Evolutionary conservation across 2,888 invertebrate species (phyloP).

Genomic region (Plagiodera versicolora): DNA sequence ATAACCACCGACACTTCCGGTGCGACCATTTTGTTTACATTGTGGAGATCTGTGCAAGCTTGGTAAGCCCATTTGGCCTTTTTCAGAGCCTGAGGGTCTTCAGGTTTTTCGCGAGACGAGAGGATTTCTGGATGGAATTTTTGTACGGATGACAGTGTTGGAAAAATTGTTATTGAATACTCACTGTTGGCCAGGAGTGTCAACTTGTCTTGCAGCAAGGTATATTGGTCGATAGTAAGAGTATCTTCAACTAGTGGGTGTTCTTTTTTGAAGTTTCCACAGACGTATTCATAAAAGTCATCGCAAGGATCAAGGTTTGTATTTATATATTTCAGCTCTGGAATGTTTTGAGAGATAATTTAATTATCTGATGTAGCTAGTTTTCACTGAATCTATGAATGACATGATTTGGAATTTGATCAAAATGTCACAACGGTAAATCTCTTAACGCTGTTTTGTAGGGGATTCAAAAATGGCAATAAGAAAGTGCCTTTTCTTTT

Average conservation of each 20-base stretch:
- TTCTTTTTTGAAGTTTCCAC: conserved; percentile 54
- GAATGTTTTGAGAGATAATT: conserved; percentile 9
- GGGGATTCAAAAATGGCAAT: too few species aligned
- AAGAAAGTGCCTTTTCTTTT: too few species aligned
- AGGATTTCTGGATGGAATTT: conserved; percentile 42
- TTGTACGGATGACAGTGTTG: not conserved
- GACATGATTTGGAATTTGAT: too few species aligned
- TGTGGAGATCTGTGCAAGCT: conserved; percentile 44
- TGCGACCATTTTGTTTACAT: conserved; percentile 34
- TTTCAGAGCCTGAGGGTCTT: conserved; percentile 47
- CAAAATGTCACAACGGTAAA: too few species aligned
- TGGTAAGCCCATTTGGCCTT: conserved; percentile 50
- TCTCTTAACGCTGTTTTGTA: too few species aligned
- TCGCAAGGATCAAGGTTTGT: conserved; percentile 52
- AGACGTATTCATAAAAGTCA: conserved; percentile 56
- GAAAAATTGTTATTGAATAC: too few species aligned
- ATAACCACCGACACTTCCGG: conserved; percentile 47
- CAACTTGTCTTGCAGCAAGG: conserved; percentile 50
- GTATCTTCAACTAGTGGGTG: conserved; percentile 49
- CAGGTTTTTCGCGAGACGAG: conserved; percentile 25
- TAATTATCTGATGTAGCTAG: too few species aligned
- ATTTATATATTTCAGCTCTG: conserved; percentile 45
- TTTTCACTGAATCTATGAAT: too few species aligned
- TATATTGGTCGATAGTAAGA: conserved; percentile 51
- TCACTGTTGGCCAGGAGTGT: conserved; percentile 46